Evolutionary conservation across 53 echinoderm and acorn worm genomes (phyloP), one percentile per base, ranked within the genome.

Genomic region (Temnopleurus reevesii): DNA sequence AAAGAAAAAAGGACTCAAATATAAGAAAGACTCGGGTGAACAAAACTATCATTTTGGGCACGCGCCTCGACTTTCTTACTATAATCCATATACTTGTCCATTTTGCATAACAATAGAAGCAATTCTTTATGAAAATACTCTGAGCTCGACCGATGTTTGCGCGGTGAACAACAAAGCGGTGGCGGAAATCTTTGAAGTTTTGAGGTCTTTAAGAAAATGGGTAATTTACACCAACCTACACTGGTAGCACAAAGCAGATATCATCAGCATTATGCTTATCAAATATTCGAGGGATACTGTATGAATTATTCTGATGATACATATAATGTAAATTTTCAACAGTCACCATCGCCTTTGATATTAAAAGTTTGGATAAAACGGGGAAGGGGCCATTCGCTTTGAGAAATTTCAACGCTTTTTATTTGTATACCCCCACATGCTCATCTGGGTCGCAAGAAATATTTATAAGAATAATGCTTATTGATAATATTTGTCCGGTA

Each of bases 151-250:
- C 71, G 71, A n/a, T 71, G 71, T 38, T 71, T 71, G 71, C 41
- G 71, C 71, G 21, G 41, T 41, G 71, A 41, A 71, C 8, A 41
- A 71, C 38, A 71, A 71, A 71, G 30, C 24, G 30, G 10, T 60
- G 60, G 23, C 71, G 71, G 71, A 8, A 41, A 2, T 21, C 71
- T 71, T 71, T 71, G 71, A 71, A 38, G 41, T 71, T 38, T n/a
- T 9, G 2, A 19, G 43, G 18, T 8, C 71, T 13, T 71, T 34
- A 0, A 41, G 8, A 71, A n/a, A 71, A 71, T 38, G 71, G n/a
- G 71, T 71, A 71, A 71, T 71, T 71, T 71, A 71, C 71, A 71
- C 43, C 71, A 71, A 41, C 71, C 71, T 41, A 71, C 71, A 38
- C 23, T 41, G 38, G 71, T 71, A 5, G 23, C 71, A 71, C 41